Evolutionary conservation across 2,113 vertebrate species (phyloP), one percentile per base, ranked within the genome.

Genomic region (Procavia capensis): DNA sequence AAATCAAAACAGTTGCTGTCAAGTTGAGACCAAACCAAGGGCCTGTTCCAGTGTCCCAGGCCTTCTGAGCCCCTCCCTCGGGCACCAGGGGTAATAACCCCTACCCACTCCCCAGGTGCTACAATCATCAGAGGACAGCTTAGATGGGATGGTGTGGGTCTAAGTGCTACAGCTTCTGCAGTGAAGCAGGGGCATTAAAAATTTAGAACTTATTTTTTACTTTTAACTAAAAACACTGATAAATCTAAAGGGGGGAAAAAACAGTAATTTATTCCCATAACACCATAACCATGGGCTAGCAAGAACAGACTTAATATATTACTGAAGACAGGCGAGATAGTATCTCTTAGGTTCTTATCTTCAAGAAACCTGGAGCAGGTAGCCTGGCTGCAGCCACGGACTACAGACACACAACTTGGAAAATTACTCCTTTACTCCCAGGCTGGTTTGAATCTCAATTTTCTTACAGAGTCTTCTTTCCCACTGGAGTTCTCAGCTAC

Each of bases 201-300:
- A 41, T 5, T 27, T 31, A 83, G 72, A 90, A 72, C 4, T n/a
- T 57, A 79, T 43, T 57, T 66, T 66, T n/a, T n/a, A 64, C 10
- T 64, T 64, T 74, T 80, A 88, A 47, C 45, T 78, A 24, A 85
- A 95, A 90, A 88, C 43, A 68, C 14, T 84, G 78, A 79, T 57
- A 72, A 63, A 64, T 41, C 31, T 47, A 4, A 13, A 45, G 41
- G 39, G 25, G 41, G 63, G 45, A 75, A 83, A 88, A 50, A 2
- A 43, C 9, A 19, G 31, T 39, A 16, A 91, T 81, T 74, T 50
- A 74, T 91, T 88, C 57, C 64, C 7, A 24, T 43, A 39, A 59
- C 1, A 47, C 16, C 31, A 59, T 0, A 34, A 34, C 29, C 17
- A 83, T 20, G 9, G 19, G 4, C n/a, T n/a, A 82, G n/a, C n/a